Base-by-base conservation (phyloP, 2,113 vertebrate species). In the Acanthochromis polyacanthus region DNA sequence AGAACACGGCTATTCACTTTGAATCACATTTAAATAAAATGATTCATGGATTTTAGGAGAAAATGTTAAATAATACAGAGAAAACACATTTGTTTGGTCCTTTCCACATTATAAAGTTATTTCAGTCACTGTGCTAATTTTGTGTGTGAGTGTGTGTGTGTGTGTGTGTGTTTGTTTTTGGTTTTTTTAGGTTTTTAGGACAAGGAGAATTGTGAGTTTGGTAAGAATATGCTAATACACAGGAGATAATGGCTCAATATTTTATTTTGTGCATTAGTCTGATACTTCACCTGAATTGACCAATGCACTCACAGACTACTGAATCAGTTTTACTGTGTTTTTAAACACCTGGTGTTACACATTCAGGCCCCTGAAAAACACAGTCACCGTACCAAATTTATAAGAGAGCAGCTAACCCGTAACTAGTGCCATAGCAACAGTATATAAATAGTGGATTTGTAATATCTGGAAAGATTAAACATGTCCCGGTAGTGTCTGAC, bases 41-140 rank as follows among this genome's bases (percentile, higher is more conserved):
- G 71, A 80, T 67, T 62, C 36, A 77, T 62, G 38, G 55, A 84
- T 86, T 90, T 78, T 56, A 23, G 46, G 20, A 52, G 32, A 23
- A 84, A 73, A 84, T 81, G 61, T 67, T 78, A 74, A 81, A 70
- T 72, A 70, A 68, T 66, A 20, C 80, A 78, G 30, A 72, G 11
- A 60, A 63, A 20, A 43, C 55, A 78, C 58, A 64, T 82, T 63
- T 9, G 20, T 70, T 50, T 57, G 3, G 32, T 50, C 19, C 61
- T 68, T 70, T 77, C 1, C 76, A 28, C 25, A 51, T 74, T 71
- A 40, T 48, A 1, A 22, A 50, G 15, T 52, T 62, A 72, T 53
- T 63, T 53, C 5, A 30, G 59, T 7, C 12, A 1, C 22, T 30
- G 14, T 45, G 40, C 22, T 55, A 36, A 25, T 25, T 25, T 25